Conservation (phyloP, 1,140 invertebrate genomes). For the Drosophila dunni region DNA sequence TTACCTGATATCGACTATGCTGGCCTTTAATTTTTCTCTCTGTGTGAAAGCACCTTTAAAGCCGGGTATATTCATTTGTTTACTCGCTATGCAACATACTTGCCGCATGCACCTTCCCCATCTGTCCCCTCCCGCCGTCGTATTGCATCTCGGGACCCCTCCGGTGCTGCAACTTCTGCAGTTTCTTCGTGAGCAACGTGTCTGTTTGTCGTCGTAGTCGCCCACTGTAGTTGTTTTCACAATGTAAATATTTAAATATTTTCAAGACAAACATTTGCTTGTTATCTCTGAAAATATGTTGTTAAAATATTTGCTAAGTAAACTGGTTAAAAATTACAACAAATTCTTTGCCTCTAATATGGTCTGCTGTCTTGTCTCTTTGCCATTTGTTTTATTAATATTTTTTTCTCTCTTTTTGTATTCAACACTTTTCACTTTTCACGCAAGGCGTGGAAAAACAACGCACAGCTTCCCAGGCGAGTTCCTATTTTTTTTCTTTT, state of each 20-base stretch:
- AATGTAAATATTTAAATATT: slow-evolving; percentile 83
- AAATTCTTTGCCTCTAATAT: slow-evolving; percentile 47
- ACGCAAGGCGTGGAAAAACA: slow-evolving; percentile 70
- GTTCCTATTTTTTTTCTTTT: neutral
- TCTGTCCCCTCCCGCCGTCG: neutral
- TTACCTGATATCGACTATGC: too few species aligned
- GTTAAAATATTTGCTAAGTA: slow-evolving; percentile 80
- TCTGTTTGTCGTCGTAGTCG: slow-evolving; percentile 46
- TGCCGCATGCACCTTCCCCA: neutral
- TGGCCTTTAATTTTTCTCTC: too few species aligned
- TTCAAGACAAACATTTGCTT: slow-evolving; percentile 76
- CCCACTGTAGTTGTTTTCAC: slow-evolving; percentile 69
- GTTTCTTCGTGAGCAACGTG: slow-evolving; percentile 39
- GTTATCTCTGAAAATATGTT: slow-evolving; percentile 82
- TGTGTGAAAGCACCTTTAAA: neutral
- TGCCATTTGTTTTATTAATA: slow-evolving; percentile 80
- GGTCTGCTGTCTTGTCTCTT: slow-evolving; percentile 35
- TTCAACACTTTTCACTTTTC: slow-evolving; percentile 67
- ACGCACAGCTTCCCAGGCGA: slow-evolving; percentile 43
- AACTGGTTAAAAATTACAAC: slow-evolving; percentile 84
- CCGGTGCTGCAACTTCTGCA: slow-evolving; percentile 1
- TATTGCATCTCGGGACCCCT: slow-evolving; percentile 6
- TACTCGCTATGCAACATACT: neutral
- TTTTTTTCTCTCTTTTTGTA: slow-evolving; percentile 25
- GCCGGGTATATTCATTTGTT: neutral